Evolutionary conservation across 2,797 vertebrate species (phyloP).

Genomic region (Rhincodon typus): DNA sequence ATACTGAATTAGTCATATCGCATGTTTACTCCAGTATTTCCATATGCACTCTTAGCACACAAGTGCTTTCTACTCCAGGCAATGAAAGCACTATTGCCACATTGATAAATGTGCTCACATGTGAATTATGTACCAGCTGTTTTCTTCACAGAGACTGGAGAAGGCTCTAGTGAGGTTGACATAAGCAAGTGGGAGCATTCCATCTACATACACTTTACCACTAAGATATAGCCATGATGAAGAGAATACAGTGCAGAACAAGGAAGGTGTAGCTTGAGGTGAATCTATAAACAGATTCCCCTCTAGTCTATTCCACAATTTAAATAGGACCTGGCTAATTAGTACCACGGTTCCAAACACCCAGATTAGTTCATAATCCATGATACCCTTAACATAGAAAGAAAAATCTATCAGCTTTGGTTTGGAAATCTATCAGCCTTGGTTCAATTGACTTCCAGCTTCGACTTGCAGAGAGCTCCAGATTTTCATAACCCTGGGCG

Average conservation of each 20-base stretch:
- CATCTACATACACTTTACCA: not conserved
- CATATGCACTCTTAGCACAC: not conserved
- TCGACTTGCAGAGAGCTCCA: not conserved
- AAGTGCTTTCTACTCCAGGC: not conserved
- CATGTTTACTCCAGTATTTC: not conserved
- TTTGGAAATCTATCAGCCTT: not conserved
- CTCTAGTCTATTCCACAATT: not conserved
- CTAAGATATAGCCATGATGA: not conserved
- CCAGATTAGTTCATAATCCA: not conserved
- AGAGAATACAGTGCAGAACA: not conserved
- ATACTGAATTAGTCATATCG: not conserved
- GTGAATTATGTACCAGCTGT: not conserved
- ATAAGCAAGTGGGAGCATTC: not conserved
- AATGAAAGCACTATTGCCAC: not conserved
- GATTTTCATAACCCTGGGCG: not conserved
- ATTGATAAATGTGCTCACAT: not conserved
- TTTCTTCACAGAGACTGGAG: not conserved
- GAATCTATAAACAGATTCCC: no score
- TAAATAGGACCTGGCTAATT: not conserved
- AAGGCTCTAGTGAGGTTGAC: not conserved
- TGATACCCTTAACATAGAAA: not conserved
- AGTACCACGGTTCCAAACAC: not conserved
- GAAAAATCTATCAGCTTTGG: not conserved
- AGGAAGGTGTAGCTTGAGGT: not conserved
- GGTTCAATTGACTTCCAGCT: not conserved